phyloP scores from a whole-genome alignment of 2,113 vertebrate species.

The Cryptomyrus ogoouensis region DNA sequence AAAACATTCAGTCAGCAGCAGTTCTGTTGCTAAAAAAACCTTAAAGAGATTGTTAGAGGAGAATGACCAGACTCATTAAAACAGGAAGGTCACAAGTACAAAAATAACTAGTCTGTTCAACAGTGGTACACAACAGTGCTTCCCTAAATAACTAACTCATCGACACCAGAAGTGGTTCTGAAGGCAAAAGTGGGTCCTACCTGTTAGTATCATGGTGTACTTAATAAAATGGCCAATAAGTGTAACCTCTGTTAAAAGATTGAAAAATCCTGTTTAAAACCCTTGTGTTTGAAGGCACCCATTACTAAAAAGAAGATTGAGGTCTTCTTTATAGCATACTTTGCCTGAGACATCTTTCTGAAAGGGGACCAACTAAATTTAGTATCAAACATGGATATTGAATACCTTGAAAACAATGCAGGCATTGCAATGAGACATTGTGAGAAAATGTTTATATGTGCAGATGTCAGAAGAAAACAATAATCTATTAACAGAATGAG shows the following conservation, averaged over 20 bases:
- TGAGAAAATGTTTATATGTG: not conserved
- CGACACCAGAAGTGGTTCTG: not conserved
- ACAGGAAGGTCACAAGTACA: not conserved
- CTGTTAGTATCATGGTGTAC: not conserved
- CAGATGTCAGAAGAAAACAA: not conserved
- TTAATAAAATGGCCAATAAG: not conserved
- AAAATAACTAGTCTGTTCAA: not conserved
- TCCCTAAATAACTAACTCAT: not conserved
- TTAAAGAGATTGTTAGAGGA: not conserved
- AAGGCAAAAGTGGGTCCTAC: not conserved
- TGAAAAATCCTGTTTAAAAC: not conserved
- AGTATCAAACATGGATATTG: not conserved
- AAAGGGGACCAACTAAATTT: not conserved
- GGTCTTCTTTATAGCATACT: not conserved
- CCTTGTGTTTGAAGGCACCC: too few relatives aligned
- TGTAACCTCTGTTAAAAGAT: not conserved
- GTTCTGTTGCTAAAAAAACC: not conserved
- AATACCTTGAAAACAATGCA: not conserved
- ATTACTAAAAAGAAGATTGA: not conserved
- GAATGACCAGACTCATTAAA: not conserved
- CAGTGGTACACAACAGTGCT: not conserved
- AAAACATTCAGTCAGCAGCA: not conserved
- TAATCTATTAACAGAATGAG: not conserved
- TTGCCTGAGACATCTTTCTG: not conserved
- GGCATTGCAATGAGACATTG: not conserved